Evolutionary conservation across 2,797 vertebrate species (phyloP).

Genomic region (Sebastiscus albofasciatus): DNA sequence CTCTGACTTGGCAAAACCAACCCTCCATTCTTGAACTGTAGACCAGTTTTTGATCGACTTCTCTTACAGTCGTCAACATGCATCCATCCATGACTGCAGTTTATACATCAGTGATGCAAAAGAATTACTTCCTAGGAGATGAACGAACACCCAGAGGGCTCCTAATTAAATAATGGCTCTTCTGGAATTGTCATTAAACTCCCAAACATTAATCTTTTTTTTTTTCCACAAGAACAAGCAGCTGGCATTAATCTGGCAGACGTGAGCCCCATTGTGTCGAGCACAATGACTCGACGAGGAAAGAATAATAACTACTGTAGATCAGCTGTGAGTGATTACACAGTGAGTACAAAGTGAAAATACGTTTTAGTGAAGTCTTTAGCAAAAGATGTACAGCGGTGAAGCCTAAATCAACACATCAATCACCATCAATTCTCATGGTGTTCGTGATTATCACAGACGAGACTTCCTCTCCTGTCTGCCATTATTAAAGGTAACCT

Average conservation of each 20-base stretch:
- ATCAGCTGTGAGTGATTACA: not conserved
- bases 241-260: constrained; percentile 4
- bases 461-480: not conserved
- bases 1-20: not conserved
- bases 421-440: not conserved
- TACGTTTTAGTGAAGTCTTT: not conserved
- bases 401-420: not conserved
- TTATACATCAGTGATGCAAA: constrained; percentile 4
- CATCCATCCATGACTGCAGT: constrained; percentile 21
- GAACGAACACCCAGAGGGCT: constrained; percentile 11
- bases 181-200: constrained; percentile 24
- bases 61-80: not conserved
- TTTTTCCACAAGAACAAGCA: constrained; percentile 1
- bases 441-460: not conserved
- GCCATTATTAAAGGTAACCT: not conserved
- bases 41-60: not conserved
- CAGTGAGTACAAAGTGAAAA: not conserved
- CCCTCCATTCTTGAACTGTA: not conserved
- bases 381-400: not conserved
- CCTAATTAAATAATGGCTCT: constrained; percentile 37
- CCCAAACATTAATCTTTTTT: constrained; percentile 31
- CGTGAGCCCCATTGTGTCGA: not conserved
- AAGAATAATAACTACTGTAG: not conserved
- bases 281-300: not conserved
- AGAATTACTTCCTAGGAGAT: constrained; percentile 1